Evolutionary conservation across 2,113 vertebrate species (phyloP).

Genomic region (Sylvia atricapilla): DNA sequence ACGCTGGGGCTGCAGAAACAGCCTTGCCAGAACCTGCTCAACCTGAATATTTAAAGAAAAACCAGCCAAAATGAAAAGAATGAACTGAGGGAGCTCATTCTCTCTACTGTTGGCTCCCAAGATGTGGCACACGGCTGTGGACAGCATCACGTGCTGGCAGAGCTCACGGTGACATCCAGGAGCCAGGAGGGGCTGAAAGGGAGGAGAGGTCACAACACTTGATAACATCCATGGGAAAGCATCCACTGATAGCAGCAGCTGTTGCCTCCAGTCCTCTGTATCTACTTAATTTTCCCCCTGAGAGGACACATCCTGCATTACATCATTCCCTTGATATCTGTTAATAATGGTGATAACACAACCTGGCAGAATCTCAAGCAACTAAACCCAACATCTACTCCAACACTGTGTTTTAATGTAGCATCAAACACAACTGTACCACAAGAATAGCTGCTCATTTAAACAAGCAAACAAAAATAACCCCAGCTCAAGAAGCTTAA

Average conservation of each 20-base stretch:
- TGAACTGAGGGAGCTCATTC: not conserved
- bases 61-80: not conserved
- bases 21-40: not conserved
- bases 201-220: not conserved
- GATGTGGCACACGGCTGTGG: accelerated
- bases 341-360: not conserved
- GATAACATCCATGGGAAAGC: not conserved
- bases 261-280: not conserved
- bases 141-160: not conserved
- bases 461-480: not conserved
- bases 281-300: not conserved
- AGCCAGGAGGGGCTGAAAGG: not conserved
- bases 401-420: not conserved
- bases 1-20: not conserved
- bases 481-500: not conserved
- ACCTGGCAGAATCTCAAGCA: not conserved
- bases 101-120: not conserved
- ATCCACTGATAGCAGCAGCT: not conserved
- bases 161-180: not conserved
- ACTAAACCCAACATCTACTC: not conserved
- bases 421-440: not conserved
- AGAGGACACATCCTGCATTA: not conserved
- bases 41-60: slow-evolving; percentile 5
- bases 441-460: not conserved
- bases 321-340: not conserved